phyloP scores from a whole-genome alignment of 2,888 invertebrate genomes.

The Neelides folsomi region DNA sequence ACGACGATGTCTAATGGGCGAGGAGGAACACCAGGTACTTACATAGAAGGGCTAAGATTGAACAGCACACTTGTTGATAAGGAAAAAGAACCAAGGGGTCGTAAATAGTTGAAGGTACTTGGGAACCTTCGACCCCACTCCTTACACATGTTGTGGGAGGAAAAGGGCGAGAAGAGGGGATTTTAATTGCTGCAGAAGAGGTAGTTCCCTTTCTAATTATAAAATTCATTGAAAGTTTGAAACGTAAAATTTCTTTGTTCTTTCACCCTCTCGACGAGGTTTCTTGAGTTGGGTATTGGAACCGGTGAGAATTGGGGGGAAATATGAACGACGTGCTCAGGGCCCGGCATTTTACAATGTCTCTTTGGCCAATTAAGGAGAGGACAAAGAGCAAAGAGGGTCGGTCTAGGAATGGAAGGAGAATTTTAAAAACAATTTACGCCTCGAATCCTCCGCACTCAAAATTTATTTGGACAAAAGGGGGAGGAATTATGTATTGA shows the following conservation, averaged over 20 bases:
- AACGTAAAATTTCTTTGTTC: too few relatives aligned
- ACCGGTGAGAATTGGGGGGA: too few relatives aligned
- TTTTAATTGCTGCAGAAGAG: constrained; percentile 32
- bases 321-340: too few relatives aligned
- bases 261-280: too few relatives aligned
- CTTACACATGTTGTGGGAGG: constrained; percentile 2
- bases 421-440: constrained; percentile 18
- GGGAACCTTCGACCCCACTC: neutral
- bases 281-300: too few relatives aligned
- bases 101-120: neutral
- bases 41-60: too few relatives aligned
- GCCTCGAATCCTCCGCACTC: neutral
- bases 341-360: constrained; percentile 18
- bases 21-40: too few relatives aligned
- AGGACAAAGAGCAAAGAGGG: neutral
- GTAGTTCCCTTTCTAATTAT: constrained; percentile 31
- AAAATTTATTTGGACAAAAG: neutral
- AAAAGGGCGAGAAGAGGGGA: constrained; percentile 15
- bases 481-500: neutral
- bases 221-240: constrained; percentile 17
- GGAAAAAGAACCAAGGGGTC: neutral
- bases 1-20: too few relatives aligned
- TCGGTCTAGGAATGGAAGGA: neutral
- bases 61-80: too few relatives aligned
- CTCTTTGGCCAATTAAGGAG: constrained; percentile 31